A percentile compares a stretch with the other conserved stretches of the same genome.
Evolutionary conservation across 2,797 vertebrate genomes (phyloP).

Genomic region (Sparus aurata): DNA sequence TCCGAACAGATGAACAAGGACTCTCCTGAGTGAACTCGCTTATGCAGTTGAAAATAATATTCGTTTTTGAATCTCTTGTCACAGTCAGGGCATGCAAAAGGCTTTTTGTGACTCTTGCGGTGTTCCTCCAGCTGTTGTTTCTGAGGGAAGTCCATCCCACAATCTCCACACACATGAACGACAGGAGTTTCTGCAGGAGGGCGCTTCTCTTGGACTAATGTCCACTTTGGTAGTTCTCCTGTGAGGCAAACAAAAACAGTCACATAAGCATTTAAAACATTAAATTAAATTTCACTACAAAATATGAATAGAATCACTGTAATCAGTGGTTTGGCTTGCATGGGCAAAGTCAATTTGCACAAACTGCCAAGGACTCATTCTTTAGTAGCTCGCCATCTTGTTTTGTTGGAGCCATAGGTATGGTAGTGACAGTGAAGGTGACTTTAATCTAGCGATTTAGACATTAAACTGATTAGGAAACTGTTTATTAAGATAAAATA

Average conservation of each 20-base stretch:
- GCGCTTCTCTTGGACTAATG: conserved; percentile 44
- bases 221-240: conserved; percentile 54
- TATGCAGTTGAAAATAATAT: conserved; percentile 57
- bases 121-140: conserved; percentile 65
- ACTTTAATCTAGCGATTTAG: too few relatives aligned
- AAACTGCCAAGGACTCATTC: neutral
- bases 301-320: neutral
- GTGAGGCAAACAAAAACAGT: neutral
- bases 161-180: conserved; percentile 62
- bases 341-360: neutral
- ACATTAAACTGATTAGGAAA: too few relatives aligned
- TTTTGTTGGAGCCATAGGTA: too few relatives aligned
- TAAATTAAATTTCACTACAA: neutral
- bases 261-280: neutral
- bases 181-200: conserved; percentile 16
- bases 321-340: neutral
- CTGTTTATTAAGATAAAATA: too few relatives aligned
- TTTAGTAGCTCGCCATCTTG: too few relatives aligned
- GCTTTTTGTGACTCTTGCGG: conserved; percentile 56
- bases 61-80: conserved; percentile 61
- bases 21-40: conserved; percentile 50
- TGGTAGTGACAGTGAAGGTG: too few relatives aligned
- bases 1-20: conserved; percentile 52
- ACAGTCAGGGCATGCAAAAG: conserved; percentile 55
- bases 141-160: conserved; percentile 67